A percentile compares a stretch with the other conserved stretches of the same genome.
These are phyloP conservation scores for Ecliptopera silaceata DNA, from an alignment of 2,888 invertebrate genomes.

Conservation along the genomic window DNA sequence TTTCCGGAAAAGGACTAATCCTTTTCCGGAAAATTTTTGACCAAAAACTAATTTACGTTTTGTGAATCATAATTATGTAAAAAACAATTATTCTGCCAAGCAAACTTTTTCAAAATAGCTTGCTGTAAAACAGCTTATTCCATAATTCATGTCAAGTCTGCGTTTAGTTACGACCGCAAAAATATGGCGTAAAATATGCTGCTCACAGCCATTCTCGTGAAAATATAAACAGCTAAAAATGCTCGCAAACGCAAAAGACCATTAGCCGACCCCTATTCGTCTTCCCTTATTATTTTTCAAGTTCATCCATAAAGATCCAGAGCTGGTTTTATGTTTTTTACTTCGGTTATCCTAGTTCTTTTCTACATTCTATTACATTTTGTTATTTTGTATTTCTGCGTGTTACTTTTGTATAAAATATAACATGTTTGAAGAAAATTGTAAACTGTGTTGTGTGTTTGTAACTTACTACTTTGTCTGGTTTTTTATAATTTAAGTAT, in stretches of 20 bases:
- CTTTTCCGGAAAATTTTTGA: no score
- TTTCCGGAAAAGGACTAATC: no score
- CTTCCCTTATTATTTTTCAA: slow-evolving; percentile 40
- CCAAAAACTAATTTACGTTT: no score
- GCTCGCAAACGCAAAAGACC: slow-evolving; percentile 32
- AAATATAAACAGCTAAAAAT: slow-evolving; percentile 35
- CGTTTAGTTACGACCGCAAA: slow-evolving; percentile 11
- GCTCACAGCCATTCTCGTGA: slow-evolving; percentile 11
- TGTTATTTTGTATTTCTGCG: no score
- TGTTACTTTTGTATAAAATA: no score
- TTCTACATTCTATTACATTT: no score
- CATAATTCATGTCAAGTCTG: slow-evolving; percentile 13
- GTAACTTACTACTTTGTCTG: no score
- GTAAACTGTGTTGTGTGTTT: no score
- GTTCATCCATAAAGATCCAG: slow-evolving; percentile 34
- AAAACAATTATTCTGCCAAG: background rate
- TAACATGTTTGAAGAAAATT: no score
- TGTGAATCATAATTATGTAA: no score
- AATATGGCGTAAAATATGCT: slow-evolving; percentile 14
- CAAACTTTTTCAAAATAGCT: background rate
- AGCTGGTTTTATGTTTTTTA: slow-evolving; percentile 5
- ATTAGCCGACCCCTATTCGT: slow-evolving; percentile 40
- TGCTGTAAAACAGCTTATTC: slow-evolving; percentile 5
- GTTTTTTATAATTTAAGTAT: no score
- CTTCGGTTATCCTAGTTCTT: background rate